Percentiles rank a stretch among this genome's conserved stretches.
phyloP scores from a whole-genome alignment of 1,140 invertebrate genomes.

The Lepidotrigona ventralis region DNA sequence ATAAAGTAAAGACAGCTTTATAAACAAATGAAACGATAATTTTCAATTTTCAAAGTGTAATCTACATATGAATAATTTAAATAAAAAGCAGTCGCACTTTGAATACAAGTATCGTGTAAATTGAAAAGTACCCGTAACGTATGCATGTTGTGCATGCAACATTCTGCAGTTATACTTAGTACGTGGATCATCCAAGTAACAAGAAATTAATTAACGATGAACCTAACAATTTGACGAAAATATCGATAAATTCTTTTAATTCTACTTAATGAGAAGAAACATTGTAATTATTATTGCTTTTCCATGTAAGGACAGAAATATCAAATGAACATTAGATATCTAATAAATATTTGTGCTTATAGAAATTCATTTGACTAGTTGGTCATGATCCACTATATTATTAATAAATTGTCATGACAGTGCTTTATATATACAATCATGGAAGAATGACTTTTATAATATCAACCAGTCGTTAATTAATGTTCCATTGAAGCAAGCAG shows the following conservation, averaged over 20 bases:
- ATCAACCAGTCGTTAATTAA: conserved; percentile 57
- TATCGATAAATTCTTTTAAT: conserved; percentile 14
- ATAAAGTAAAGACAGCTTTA: neutral
- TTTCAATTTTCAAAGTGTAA: neutral
- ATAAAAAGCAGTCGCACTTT: neutral
- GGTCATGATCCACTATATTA: conserved; percentile 71
- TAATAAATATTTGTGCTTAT: conserved; percentile 76
- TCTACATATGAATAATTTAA: neutral
- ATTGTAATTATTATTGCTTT: conserved; percentile 43
- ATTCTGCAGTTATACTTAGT: conserved; percentile 43
- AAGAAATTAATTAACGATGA: conserved; percentile 20
- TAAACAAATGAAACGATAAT: neutral
- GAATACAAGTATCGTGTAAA: conserved; percentile 41
- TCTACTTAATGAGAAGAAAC: conserved; percentile 30
- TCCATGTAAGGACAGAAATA: conserved; percentile 49
- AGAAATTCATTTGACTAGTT: conserved; percentile 77
- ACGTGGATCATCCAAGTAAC: conserved; percentile 58
- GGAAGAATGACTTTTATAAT: conserved; percentile 67
- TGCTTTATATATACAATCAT: conserved; percentile 76
- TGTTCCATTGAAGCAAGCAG: conserved; percentile 54
- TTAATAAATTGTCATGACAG: conserved; percentile 76
- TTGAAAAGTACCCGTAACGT: conserved; percentile 33
- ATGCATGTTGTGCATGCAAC: conserved; percentile 51
- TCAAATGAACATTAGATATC: conserved; percentile 60
- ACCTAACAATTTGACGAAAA: conserved; percentile 26